Conservation (phyloP, 2,888 invertebrate species). For the Eupeodes luniger region DNA sequence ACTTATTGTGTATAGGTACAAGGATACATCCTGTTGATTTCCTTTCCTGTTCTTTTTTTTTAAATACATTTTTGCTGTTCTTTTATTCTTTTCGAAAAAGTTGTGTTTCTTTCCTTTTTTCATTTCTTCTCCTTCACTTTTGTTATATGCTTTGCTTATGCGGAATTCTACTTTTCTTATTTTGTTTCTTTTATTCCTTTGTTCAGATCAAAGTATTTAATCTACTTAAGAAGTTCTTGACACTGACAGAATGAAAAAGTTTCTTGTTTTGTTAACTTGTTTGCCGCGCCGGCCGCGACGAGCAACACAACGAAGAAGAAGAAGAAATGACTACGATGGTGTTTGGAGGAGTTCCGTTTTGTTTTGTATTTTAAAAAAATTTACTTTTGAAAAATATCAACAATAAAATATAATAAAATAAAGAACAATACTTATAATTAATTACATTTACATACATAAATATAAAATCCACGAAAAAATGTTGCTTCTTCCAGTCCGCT, state of each 20-base stretch:
- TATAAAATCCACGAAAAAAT: too few species aligned
- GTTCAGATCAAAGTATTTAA: slow-evolving; percentile 68
- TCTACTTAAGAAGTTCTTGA: slow-evolving; percentile 65
- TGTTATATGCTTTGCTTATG: neutral
- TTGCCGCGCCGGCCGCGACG: neutral
- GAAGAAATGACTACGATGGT: too few species aligned
- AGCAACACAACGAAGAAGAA: too few species aligned
- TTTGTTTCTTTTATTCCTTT: slow-evolving; percentile 29
- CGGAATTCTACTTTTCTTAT: slow-evolving; percentile 31
- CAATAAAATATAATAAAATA: neutral
- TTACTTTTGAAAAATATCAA: neutral
- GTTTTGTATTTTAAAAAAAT: neutral
- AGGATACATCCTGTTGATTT: slow-evolving; percentile 62
- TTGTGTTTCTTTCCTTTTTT: slow-evolving; percentile 5
- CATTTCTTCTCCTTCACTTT: neutral
- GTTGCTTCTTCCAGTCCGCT: too few species aligned
- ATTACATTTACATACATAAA: too few species aligned
- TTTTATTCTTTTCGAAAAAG: slow-evolving; percentile 39
- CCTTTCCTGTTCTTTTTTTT: slow-evolving; percentile 24
- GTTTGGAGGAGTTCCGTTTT: neutral
- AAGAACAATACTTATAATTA: neutral
- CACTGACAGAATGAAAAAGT: slow-evolving; percentile 45
- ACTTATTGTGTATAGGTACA: neutral
- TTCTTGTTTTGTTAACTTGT: slow-evolving; percentile 18
- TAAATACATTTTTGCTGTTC: slow-evolving; percentile 37